A percentile compares a stretch with the other conserved stretches of the same genome.
Evolutionary conservation across 2,888 invertebrate species (phyloP).

Genomic region (Phrixothrix hirtus): DNA sequence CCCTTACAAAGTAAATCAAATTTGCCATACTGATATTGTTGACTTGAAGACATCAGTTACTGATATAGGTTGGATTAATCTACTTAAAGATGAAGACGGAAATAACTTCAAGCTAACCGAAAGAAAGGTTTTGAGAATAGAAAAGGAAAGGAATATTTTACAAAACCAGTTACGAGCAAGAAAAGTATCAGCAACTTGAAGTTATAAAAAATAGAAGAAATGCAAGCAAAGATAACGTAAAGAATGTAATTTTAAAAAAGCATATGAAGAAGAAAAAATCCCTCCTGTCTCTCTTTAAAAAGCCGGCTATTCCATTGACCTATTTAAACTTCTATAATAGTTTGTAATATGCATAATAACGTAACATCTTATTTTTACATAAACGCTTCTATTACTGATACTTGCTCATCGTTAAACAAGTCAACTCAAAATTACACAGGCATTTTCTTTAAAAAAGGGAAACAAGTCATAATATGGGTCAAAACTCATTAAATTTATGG

Average conservation of each 20-base stretch:
- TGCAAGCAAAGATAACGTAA: neutral
- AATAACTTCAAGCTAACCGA: constrained; percentile 3
- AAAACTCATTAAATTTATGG: too few relatives aligned
- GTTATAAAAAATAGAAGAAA: neutral
- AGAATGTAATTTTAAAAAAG: neutral
- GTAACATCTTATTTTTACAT: too few relatives aligned
- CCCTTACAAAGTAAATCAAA: neutral
- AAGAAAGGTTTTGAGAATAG: constrained; percentile 2
- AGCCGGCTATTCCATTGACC: neutral
- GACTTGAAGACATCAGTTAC: neutral
- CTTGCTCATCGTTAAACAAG: too few relatives aligned
- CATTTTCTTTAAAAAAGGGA: too few relatives aligned
- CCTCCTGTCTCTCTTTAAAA: neutral
- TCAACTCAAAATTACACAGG: too few relatives aligned
- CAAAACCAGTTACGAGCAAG: constrained; percentile 4
- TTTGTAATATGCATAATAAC: too few relatives aligned
- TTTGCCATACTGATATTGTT: neutral
- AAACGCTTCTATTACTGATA: too few relatives aligned
- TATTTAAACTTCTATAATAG: neutral
- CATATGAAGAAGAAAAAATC: neutral
- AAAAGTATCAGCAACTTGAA: neutral
- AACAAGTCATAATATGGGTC: too few relatives aligned
- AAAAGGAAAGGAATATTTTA: constrained; percentile 2
- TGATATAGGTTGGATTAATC: neutral
- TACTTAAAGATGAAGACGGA: neutral